These are phyloP conservation scores for Neodontobutis hainanensis DNA, from an alignment of 2,113 vertebrate species.

Conservation along the genomic window DNA sequence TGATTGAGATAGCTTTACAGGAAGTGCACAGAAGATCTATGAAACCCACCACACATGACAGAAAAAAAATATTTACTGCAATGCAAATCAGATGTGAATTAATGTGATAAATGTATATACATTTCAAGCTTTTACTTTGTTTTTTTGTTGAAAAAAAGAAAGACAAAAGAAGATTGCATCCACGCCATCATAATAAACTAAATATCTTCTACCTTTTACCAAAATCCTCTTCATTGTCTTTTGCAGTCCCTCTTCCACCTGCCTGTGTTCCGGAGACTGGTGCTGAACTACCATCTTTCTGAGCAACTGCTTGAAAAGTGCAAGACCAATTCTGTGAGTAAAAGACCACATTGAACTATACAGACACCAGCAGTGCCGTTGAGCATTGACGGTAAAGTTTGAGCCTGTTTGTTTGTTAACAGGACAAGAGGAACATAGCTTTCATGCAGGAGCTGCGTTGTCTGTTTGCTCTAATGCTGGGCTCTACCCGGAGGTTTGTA, in stretches of 20 bases:
- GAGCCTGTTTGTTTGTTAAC: conserved; percentile 26
- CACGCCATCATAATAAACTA: no score
- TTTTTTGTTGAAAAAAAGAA: no score
- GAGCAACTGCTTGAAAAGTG: conserved; percentile 85
- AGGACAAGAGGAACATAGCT: conserved; percentile 94
- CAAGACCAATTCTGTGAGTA: conserved; percentile 86
- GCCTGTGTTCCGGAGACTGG: conserved; percentile 90
- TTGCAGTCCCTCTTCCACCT: conserved; percentile 94
- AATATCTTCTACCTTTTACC: no score
- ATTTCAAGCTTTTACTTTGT: no score
- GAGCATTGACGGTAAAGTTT: no score
- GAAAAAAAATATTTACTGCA: not conserved
- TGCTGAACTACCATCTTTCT: conserved; percentile 90
- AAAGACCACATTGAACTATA: not conserved
- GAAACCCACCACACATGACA: conserved; percentile 15
- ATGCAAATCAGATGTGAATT: no score
- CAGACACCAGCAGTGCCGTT: not conserved
- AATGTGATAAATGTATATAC: no score
- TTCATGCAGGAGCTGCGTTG: conserved; percentile 97
- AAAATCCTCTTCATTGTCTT: not conserved
- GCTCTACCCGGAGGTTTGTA: conserved; percentile 89
- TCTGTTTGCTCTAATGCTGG: conserved; percentile 94
- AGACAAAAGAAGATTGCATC: no score
- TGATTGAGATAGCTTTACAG: conserved; percentile 40
- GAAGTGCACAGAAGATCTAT: conserved; percentile 38